Percentiles rank a stretch among this genome's conserved stretches.
Conservation (phyloP, 2,113 vertebrate genomes). For the Osmerus eperlanus region DNA sequence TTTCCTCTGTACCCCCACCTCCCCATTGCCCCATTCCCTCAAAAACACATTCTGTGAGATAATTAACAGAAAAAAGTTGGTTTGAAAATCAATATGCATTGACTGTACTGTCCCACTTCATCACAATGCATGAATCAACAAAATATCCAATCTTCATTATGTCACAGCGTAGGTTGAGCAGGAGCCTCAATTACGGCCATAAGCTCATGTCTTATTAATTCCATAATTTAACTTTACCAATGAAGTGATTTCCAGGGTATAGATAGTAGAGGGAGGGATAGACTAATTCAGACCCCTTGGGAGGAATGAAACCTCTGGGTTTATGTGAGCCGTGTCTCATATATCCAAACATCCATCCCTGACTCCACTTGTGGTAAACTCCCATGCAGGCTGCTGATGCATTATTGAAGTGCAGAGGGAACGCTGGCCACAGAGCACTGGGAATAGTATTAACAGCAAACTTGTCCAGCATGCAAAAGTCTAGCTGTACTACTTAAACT, state of each 20-base stretch:
- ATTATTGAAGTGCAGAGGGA: conserved; percentile 52
- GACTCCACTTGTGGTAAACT: conserved; percentile 48
- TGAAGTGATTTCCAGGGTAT: conserved; percentile 20
- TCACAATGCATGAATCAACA: too few species aligned
- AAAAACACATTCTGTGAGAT: too few species aligned
- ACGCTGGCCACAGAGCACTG: conserved; percentile 18
- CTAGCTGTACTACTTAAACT: conserved; percentile 7
- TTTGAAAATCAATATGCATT: too few species aligned
- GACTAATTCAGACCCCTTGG: conserved; percentile 36
- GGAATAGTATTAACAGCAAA: conserved; percentile 18
- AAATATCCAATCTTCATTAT: too few species aligned
- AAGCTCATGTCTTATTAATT: conserved; percentile 30
- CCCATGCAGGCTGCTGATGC: conserved; percentile 34
- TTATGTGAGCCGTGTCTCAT: conserved; percentile 21
- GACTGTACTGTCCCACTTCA: too few species aligned
- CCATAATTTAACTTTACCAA: conserved; percentile 21
- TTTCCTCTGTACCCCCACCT: too few species aligned
- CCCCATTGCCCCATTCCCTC: too few species aligned
- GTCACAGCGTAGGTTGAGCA: too few species aligned
- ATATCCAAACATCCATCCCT: conserved; percentile 33
- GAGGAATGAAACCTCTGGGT: conserved; percentile 16
- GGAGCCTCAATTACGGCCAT: background rate
- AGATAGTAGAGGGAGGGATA: conserved; percentile 21
- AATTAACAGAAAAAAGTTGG: too few species aligned
- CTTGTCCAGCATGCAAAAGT: conserved; percentile 16